A percentile compares a stretch with the other conserved stretches of the same genome.
phyloP scores from a whole-genome alignment of 1,140 invertebrate species.

The Caenorhabditis elegans region WBcel235 BX284606.5:10083501-10084000 shows the following conservation, averaged over 20 bases:
- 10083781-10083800: no score
- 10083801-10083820: no score
- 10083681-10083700: no score
- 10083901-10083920: neutral
- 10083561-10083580: no score
- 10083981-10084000: conserved; percentile 15
- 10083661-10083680: no score
- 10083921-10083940: neutral
- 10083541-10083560: no score
- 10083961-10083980: conserved; percentile 2
- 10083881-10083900: neutral
- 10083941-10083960: neutral
- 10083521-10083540: no score
- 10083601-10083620: neutral
- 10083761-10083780: no score
- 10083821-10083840: neutral
- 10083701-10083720: no score
- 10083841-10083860: neutral
- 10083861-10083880: neutral
- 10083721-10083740: no score
- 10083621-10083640: neutral
- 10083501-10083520: neutral
- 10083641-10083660: neutral
- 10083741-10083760: no score
- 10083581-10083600: no score